Percentiles rank a stretch among this genome's conserved stretches.
Evolutionary conservation across 2,888 invertebrate genomes (phyloP).

Genomic region (Pammene fasciana): DNA sequence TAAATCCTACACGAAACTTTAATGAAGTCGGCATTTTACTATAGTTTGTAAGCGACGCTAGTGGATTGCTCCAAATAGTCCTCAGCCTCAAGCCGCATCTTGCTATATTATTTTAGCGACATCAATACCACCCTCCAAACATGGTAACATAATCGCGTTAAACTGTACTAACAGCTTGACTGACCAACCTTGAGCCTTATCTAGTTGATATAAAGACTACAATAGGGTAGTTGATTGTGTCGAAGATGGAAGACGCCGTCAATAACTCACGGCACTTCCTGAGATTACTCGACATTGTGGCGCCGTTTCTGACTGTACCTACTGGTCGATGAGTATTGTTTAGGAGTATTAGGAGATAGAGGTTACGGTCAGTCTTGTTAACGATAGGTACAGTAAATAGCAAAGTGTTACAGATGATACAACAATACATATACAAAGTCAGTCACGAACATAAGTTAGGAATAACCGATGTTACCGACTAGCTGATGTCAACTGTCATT

Average conservation of each 20-base stretch:
- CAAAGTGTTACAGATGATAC: too few relatives aligned
- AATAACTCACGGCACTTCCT: conserved; percentile 52
- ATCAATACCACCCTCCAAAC: conserved; percentile 17
- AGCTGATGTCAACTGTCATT: too few relatives aligned
- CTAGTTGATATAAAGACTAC: background rate
- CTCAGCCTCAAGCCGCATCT: too few relatives aligned
- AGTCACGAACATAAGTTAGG: too few relatives aligned
- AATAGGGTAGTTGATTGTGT: background rate
- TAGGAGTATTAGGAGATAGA: background rate
- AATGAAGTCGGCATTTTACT: too few relatives aligned
- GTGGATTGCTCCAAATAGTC: too few relatives aligned
- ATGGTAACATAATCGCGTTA: conserved; percentile 35
- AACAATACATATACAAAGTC: too few relatives aligned
- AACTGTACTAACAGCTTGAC: conserved; percentile 5
- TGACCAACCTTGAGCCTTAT: background rate
- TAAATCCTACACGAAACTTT: too few relatives aligned
- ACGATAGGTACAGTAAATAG: too few relatives aligned
- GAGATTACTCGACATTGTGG: conserved; percentile 49
- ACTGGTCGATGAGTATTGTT: conserved; percentile 43
- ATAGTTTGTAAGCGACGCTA: too few relatives aligned
- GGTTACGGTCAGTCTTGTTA: too few relatives aligned
- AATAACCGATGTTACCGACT: too few relatives aligned
- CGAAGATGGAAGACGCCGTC: conserved; percentile 38
- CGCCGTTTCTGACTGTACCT: conserved; percentile 47
- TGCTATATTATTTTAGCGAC: conserved; percentile 9